phyloP scores from a whole-genome alignment of 2,797 vertebrate species.

The Liasis olivaceus region DNA sequence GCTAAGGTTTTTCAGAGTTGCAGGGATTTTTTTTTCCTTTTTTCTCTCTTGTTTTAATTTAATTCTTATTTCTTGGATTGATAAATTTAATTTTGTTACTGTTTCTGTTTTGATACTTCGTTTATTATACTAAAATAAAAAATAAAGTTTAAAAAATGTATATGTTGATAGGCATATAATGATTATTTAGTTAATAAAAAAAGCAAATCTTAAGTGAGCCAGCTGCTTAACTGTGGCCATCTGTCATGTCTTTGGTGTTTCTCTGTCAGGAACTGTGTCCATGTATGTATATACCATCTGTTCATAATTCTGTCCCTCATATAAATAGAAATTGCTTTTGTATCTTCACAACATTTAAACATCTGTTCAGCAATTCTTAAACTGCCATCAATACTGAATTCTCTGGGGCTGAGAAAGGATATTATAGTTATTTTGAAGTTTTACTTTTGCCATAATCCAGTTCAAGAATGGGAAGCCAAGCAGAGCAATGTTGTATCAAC shows the following conservation, averaged over 20 bases:
- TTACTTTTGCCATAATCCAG: background rate
- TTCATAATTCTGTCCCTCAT: background rate
- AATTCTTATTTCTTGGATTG: background rate
- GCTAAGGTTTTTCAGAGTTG: background rate
- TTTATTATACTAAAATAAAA: background rate
- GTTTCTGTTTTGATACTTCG: background rate
- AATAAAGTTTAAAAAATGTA: background rate
- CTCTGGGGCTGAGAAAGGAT: background rate
- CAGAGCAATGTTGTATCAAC: background rate
- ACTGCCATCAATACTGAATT: background rate
- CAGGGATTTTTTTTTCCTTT: background rate
- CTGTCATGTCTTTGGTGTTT: background rate
- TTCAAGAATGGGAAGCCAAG: background rate
- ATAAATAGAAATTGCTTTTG: background rate
- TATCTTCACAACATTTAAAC: background rate
- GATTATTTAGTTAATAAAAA: background rate
- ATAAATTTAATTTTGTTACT: background rate
- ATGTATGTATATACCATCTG: background rate
- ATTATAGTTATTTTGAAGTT: background rate
- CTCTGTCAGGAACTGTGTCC: background rate
- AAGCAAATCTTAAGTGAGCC: background rate
- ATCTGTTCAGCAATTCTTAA: background rate
- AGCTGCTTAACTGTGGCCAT: background rate
- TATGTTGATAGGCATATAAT: background rate
- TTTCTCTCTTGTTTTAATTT: background rate